These are phyloP conservation scores for Microplitis manilae DNA, from an alignment of 2,888 invertebrate genomes.

Conservation along the genomic window DNA sequence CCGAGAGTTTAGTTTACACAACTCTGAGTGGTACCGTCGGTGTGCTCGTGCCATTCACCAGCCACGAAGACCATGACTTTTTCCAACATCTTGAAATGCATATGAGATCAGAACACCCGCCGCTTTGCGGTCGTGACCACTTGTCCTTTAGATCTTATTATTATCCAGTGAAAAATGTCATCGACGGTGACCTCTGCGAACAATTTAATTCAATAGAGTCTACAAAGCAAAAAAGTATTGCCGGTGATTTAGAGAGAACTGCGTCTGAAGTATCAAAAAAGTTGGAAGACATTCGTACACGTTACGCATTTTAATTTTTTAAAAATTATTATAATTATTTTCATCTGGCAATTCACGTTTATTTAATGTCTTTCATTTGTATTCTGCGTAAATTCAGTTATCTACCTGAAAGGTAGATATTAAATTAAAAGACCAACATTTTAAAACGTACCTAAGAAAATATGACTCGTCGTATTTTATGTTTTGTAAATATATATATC, in stretches of 20 bases:
- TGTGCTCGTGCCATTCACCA: constrained; percentile 93
- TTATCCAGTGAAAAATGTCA: constrained; percentile 97
- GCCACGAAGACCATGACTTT: constrained; percentile 98
- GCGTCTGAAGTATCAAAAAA: constrained; percentile 98
- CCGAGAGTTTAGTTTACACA: constrained; percentile 96
- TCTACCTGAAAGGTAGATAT: background rate
- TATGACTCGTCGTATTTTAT: background rate
- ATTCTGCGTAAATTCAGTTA: background rate
- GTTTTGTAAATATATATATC: background rate
- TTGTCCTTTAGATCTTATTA: constrained; percentile 97
- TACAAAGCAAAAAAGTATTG: constrained; percentile 94
- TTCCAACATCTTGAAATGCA: constrained; percentile 99
- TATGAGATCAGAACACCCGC: constrained; percentile 97
- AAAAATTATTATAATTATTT: constrained; percentile 9
- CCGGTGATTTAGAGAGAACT: constrained; percentile 94
- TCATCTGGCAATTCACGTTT: background rate
- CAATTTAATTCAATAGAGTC: constrained; percentile 97
- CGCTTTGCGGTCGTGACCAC: constrained; percentile 97
- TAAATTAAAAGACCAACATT: background rate
- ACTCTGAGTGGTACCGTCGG: constrained; percentile 96
- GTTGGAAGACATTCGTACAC: constrained; percentile 97
- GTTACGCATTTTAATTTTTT: constrained; percentile 93
- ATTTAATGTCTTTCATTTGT: constrained; percentile 6
- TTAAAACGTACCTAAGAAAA: background rate
- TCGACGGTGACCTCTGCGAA: constrained; percentile 99